Evolutionary conservation across 2,888 invertebrate species (phyloP).

Genomic region (Napeogenes sylphis): DNA sequence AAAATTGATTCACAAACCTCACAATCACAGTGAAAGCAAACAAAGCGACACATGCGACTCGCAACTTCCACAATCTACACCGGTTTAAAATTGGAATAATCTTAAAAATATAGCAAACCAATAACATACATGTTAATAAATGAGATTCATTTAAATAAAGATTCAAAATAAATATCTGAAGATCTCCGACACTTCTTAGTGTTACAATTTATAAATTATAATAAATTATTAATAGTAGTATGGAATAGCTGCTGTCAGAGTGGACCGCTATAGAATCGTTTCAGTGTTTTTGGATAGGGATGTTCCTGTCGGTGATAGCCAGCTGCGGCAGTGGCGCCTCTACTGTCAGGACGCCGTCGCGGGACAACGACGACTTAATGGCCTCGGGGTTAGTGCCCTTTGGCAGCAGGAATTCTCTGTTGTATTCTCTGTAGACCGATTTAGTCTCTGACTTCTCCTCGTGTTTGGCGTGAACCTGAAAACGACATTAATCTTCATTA

Average conservation of each 20-base stretch:
- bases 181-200: slow-evolving; percentile 61
- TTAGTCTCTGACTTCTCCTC: slow-evolving; percentile 98
- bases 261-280: slow-evolving; percentile 42
- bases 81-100: slow-evolving; percentile 44
- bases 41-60: slow-evolving; percentile 51
- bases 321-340: slow-evolving; percentile 96
- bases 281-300: slow-evolving; percentile 85
- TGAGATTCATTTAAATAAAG: slow-evolving; percentile 68
- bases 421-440: slow-evolving; percentile 98
- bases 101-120: slow-evolving; percentile 49
- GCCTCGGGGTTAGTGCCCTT: slow-evolving; percentile 97
- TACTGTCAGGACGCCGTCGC: slow-evolving; percentile 97
- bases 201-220: slow-evolving; percentile 67
- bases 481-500: slow-evolving; percentile 33
- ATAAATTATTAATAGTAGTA: slow-evolving; percentile 74
- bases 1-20: slow-evolving; percentile 49
- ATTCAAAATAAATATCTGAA: slow-evolving; percentile 66
- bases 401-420: slow-evolving; percentile 96
- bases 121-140: slow-evolving; percentile 41
- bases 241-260: slow-evolving; percentile 70
- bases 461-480: slow-evolving; percentile 97
- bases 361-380: slow-evolving; percentile 96
- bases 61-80: slow-evolving; percentile 45
- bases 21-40: slow-evolving; percentile 63
- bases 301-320: slow-evolving; percentile 87